A percentile compares a stretch with the other conserved stretches of the same genome.
Conservation (phyloP, 37 sponge, comb jelly and placozoan species). For the Oscarella lobularis region DNA sequence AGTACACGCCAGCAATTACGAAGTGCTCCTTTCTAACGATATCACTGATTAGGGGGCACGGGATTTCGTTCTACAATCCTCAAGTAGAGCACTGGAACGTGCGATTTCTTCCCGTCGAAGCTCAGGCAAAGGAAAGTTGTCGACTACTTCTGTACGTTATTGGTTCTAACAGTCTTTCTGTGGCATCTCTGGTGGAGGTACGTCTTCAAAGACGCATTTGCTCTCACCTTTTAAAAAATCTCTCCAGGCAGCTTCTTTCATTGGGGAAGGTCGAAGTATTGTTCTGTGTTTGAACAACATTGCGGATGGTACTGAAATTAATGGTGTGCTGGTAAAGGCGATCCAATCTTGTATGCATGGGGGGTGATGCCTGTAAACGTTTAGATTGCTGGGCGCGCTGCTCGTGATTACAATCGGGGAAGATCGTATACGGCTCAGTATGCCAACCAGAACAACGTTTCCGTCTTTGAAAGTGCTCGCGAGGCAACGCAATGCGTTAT, state of each 20-base stretch:
- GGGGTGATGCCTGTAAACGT: too few relatives aligned
- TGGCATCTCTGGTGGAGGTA: constrained; percentile 64
- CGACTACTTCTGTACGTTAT: constrained; percentile 34
- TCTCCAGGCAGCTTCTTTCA: constrained; percentile 31
- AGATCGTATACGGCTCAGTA: constrained; percentile 42
- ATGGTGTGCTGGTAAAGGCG: constrained; percentile 23
- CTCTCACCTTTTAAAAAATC: background rate
- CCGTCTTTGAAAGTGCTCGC: constrained; percentile 16
- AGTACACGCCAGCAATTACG: too few relatives aligned
- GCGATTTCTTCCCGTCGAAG: constrained; percentile 6
- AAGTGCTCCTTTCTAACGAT: too few relatives aligned
- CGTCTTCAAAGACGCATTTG: constrained; percentile 9
- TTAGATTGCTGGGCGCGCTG: constrained; percentile 27
- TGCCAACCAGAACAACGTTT: constrained; percentile 29
- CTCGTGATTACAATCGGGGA: constrained; percentile 71
- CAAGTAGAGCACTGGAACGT: constrained; percentile 16
- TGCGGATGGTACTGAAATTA: constrained; percentile 6
- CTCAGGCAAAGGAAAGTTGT: background rate
- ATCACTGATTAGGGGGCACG: constrained; percentile 4
- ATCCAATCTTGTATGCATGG: background rate
- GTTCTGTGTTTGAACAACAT: constrained; percentile 43
- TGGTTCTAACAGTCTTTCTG: constrained; percentile 28
- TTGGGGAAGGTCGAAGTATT: constrained; percentile 28
- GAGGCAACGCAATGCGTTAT: constrained; percentile 30
- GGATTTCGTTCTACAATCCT: constrained; percentile 27